These are phyloP conservation scores for Ceraclea dissimilis DNA, from an alignment of 2,888 invertebrate genomes.

Conservation along the genomic window DNA sequence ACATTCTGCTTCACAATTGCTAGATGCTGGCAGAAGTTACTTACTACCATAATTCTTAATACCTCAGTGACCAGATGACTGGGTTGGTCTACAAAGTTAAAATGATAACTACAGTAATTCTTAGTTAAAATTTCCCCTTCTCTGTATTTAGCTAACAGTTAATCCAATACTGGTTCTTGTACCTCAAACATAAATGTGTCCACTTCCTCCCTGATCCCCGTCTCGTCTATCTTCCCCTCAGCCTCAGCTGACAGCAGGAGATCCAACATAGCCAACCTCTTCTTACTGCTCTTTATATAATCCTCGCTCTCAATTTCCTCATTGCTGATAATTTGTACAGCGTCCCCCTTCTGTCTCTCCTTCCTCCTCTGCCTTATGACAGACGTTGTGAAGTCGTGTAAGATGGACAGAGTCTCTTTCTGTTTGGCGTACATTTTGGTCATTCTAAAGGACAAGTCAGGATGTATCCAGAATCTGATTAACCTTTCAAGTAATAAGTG, in stretches of 20 bases:
- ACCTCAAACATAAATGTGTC: conserved; percentile 68
- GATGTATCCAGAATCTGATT: conserved; percentile 50
- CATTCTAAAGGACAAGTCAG: conserved; percentile 45
- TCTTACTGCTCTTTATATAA: conserved; percentile 30
- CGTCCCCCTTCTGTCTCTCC: not conserved
- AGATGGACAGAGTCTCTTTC: conserved; percentile 30
- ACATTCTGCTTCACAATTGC: no score
- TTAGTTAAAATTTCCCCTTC: no score
- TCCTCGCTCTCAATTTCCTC: conserved; percentile 6
- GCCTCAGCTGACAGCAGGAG: conserved; percentile 51
- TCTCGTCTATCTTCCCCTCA: conserved; percentile 48
- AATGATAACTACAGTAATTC: no score
- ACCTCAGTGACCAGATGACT: no score
- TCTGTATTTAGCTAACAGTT: no score
- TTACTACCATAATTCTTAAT: no score
- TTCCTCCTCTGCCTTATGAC: conserved; percentile 13
- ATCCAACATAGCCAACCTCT: conserved; percentile 56
- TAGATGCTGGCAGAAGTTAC: no score
- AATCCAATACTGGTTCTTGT: no score
- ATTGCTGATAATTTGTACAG: not conserved
- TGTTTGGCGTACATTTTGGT: conserved; percentile 44
- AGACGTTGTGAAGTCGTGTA: conserved; percentile 13
- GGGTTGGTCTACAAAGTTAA: no score
- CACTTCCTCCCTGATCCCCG: conserved; percentile 59
- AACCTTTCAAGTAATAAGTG: conserved; percentile 34